A percentile compares a stretch with the other conserved stretches of the same genome.
These are phyloP conservation scores for Adelphocoris suturalis DNA, from an alignment of 2,888 invertebrate genomes.

Conservation along the genomic window DNA sequence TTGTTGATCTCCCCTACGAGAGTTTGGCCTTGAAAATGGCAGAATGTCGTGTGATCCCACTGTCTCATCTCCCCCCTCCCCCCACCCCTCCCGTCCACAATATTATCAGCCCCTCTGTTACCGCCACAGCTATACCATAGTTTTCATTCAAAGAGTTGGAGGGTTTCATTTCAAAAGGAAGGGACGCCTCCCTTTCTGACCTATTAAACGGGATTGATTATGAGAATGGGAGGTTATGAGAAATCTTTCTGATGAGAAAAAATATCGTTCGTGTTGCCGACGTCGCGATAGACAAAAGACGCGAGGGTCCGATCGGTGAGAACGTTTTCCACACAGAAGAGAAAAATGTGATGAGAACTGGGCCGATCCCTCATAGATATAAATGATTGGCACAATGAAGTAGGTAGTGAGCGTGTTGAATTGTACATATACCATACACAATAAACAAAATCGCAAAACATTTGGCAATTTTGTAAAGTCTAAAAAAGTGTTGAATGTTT, in stretches of 20 bases:
- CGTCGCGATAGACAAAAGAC: neutral
- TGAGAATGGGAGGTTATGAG: slow-evolving; percentile 35
- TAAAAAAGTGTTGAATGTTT: too few species aligned
- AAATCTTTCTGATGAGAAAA: slow-evolving; percentile 31
- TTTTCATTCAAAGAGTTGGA: neutral
- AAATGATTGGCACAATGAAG: neutral
- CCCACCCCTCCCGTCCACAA: too few species aligned
- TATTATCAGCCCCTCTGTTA: neutral
- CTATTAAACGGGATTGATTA: slow-evolving; percentile 31
- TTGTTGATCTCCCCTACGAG: neutral
- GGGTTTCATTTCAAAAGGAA: neutral
- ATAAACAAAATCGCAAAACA: too few species aligned
- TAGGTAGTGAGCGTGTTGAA: too few species aligned
- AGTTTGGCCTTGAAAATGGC: slow-evolving; percentile 13
- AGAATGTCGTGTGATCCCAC: slow-evolving; percentile 20
- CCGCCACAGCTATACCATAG: neutral
- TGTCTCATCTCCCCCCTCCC: neutral
- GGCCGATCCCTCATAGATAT: neutral
- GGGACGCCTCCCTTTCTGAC: neutral
- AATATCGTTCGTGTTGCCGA: neutral
- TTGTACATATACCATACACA: too few species aligned
- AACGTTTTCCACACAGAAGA: neutral
- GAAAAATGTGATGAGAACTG: neutral
- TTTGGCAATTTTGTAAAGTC: too few species aligned
- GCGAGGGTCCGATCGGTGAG: slow-evolving; percentile 13